A percentile compares a stretch with the other conserved stretches of the same genome.
Conservation (phyloP, 2,113 vertebrate species). For the Acrocephalus kingi region DNA sequence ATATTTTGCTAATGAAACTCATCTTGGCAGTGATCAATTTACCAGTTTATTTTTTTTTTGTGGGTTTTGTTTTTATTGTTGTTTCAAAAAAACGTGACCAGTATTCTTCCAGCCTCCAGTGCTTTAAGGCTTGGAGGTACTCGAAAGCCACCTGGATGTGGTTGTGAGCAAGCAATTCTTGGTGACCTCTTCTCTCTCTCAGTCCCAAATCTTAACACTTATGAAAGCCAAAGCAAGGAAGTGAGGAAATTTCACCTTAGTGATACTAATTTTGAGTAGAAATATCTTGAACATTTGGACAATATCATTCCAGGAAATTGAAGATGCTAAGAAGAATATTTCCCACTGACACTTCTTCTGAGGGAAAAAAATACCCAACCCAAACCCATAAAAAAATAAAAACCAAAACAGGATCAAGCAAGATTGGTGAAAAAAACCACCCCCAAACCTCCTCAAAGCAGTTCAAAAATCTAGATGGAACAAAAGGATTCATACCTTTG, state of each 20-base stretch:
- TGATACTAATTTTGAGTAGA: not conserved
- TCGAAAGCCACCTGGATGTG: not conserved
- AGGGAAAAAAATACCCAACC: not conserved
- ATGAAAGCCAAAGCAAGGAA: not conserved
- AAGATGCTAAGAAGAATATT: not conserved
- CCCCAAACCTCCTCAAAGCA: not conserved
- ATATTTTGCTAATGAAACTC: not conserved
- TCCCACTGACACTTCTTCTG: not conserved
- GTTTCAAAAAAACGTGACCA: not conserved
- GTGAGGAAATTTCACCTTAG: not conserved
- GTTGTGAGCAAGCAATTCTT: not conserved
- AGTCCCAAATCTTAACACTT: not conserved
- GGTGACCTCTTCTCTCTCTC: not conserved
- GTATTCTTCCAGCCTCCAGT: not conserved
- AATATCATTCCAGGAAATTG: not conserved
- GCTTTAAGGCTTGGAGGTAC: not conserved
- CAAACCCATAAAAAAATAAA: not conserved
- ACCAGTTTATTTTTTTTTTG: not conserved
- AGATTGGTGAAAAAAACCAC: accelerated
- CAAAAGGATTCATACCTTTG: not conserved
- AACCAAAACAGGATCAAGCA: not conserved
- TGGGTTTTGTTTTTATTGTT: not conserved
- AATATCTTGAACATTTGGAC: not conserved
- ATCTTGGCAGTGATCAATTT: not conserved
- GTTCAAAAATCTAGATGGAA: not conserved